Conservation (phyloP, 2,113 vertebrate species). For the Nansenia antarctica region DNA sequence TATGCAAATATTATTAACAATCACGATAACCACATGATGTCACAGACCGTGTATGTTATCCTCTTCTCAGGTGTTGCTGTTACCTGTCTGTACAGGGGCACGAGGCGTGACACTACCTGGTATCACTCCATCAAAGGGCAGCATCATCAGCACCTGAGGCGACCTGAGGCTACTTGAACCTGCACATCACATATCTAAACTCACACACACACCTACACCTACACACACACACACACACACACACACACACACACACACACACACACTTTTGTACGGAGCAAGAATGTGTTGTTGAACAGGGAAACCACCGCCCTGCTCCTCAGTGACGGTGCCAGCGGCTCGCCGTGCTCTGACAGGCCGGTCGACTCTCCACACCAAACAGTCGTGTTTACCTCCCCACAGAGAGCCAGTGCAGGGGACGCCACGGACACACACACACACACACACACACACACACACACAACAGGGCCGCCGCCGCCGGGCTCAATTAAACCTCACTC, state of each 20-base stretch:
- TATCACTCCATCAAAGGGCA: neutral
- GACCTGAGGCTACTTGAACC: neutral
- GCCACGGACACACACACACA: too few relatives aligned
- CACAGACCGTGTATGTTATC: too few relatives aligned
- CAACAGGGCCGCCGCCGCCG: neutral
- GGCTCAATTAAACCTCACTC: neutral
- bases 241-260: too few relatives aligned
- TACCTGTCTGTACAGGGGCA: neutral
- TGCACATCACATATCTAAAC: too few relatives aligned
- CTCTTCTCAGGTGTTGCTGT: too few relatives aligned
- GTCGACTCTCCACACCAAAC: conserved; percentile 49
- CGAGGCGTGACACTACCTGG: neutral
- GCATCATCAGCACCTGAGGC: neutral
- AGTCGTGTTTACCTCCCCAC: conserved; percentile 28
- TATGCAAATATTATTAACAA: too few relatives aligned
- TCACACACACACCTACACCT: too few relatives aligned
- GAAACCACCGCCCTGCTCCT: conserved; percentile 40
- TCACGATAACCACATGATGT: too few relatives aligned
- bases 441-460: too few relatives aligned
- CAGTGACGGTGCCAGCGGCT: conserved; percentile 14
- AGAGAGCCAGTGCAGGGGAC: neutral
- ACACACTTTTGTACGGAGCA: too few relatives aligned
- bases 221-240: too few relatives aligned
- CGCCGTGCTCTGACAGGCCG: conserved; percentile 53
- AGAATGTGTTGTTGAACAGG: conserved; percentile 47